Evolutionary conservation across 2,113 vertebrate genomes (phyloP), one percentile per base, ranked within the genome.

Genomic region (Actenoides lindsayi): DNA sequence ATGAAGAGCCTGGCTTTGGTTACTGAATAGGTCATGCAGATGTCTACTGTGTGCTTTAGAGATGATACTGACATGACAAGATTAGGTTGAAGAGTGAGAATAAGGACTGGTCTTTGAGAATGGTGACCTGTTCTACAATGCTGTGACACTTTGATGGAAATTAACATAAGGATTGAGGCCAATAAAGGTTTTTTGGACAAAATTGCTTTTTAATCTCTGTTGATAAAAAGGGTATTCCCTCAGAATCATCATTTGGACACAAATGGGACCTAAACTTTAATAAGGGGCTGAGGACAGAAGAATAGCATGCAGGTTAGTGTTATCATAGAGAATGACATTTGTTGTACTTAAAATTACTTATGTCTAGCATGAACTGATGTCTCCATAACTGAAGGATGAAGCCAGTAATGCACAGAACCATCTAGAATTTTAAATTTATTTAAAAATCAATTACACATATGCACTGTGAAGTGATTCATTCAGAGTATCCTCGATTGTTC

Each of bases 161-260:
- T 75, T 33, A 53, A 41, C 30, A 6, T 37, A n/a, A 53, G 17
- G 69, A 37, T 6, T 11, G 6, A 67, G 57, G 8, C 1, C 5
- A 92, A 27, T 16, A 56, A 70, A n/a, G 3, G 1, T 1, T 3
- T 41, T 59, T 41, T 30, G 2, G 6, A 68, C 73, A 23, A 0
- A 21, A 20, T 11, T 73, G 19, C 2, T 54, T 81, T 77, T 62
- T 53, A 60, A 8, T 19, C 10, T 57, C 18, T 25, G 17, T 62
- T 56, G 9, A 41, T 35, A 54, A 79, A 63, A 63, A 6, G 2
- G 0, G 0, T 44, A 10, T 84, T 53, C 1, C 16, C 37, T 74
- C 20, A 81, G 74, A 89, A 81, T 78, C 6, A 64, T 1, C 6
- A 56, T 64, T 60, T 59, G 46, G 27, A 50, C 9, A 70, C 5